Base-by-base conservation (phyloP, 2,888 invertebrate species). In the Harpalus rufipes region DNA sequence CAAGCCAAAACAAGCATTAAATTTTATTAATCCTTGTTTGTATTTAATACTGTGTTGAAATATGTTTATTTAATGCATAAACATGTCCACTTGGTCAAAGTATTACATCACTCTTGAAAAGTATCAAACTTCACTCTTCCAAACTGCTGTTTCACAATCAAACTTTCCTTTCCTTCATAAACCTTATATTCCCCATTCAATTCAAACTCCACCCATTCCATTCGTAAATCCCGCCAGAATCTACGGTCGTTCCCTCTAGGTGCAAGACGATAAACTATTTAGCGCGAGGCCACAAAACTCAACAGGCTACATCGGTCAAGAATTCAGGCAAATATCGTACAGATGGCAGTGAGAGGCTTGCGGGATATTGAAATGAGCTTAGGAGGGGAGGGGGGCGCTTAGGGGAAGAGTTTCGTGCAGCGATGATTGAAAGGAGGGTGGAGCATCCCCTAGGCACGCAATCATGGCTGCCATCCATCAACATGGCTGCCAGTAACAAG, bases 341-440 rank as follows among this genome's bases (percentile, higher is more conserved):
- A 91, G 91, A 91, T 91, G 91, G 91, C 91, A 90, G 90, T 89
- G 87, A 89, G 88, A 88, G 78, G 79, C 78, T 80, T 6, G 32
- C 5, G 32, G 32, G 82, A 78, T 83, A 85, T 85, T 86, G 81
- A 85, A 85, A 86, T 82, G 80, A 51, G 81, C 56, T 41, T 86
- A 87, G 87, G 87, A 79, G 88, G 89, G 89, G 32, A 88, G 89
- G 89, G 89, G 89, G 87, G 59, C 68, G 72, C 39, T 63, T 79
- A 88, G 88, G 88, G 92, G 92, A 91, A 90, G 91, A 90, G 90
- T 90, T 90, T 89, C 89, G 89, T 89, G 89, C 90, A 89, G 89
- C 89, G 91, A 91, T 93, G 93, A 93, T 93, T 93, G 93, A 93
- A 91, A 92, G 92, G 91, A 92, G 92, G 93, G 93, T 93, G 93